Percentiles rank a stretch among this genome's conserved stretches.
These are phyloP conservation scores for Apostichopus japonicus DNA, from an alignment of 35 echinoderm and acorn worm species.

Conservation along the genomic window DNA sequence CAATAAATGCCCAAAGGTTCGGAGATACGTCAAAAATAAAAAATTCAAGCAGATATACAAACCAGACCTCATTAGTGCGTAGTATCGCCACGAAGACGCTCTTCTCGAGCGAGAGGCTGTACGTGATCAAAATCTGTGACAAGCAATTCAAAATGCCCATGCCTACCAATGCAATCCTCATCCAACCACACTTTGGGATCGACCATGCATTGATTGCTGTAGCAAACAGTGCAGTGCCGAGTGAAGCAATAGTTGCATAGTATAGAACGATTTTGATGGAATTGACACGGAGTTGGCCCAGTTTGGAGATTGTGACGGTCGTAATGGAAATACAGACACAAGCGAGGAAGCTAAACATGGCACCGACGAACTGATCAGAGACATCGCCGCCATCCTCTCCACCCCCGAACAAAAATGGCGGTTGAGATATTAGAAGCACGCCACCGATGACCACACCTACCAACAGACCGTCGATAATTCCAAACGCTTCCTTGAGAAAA, in stretches of 20 bases:
- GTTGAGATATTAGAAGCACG: slow-evolving; percentile 37
- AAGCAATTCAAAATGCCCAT: background rate
- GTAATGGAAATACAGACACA: background rate
- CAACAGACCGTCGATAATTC: background rate
- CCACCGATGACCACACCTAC: background rate
- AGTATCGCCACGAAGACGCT: slow-evolving; percentile 17
- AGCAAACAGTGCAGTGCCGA: background rate
- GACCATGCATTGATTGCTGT: background rate
- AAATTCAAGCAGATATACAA: slow-evolving; percentile 19
- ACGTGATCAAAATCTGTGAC: background rate
- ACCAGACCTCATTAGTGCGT: slow-evolving; percentile 13
- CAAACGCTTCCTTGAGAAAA: slow-evolving; percentile 28
- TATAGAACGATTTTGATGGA: slow-evolving; percentile 16
- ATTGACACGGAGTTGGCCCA: background rate
- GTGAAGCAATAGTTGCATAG: background rate
- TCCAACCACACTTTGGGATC: background rate
- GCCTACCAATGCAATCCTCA: background rate
- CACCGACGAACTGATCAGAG: slow-evolving; percentile 6
- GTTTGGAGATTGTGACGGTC: background rate
- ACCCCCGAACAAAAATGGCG: slow-evolving; percentile 27
- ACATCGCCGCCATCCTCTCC: background rate
- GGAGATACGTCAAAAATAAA: slow-evolving; percentile 14
- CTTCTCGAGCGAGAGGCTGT: background rate
- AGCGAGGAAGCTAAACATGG: background rate
- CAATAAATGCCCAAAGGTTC: background rate